Evolutionary conservation across 2,113 vertebrate species (phyloP).

Genomic region (Serilophus lunatus): DNA sequence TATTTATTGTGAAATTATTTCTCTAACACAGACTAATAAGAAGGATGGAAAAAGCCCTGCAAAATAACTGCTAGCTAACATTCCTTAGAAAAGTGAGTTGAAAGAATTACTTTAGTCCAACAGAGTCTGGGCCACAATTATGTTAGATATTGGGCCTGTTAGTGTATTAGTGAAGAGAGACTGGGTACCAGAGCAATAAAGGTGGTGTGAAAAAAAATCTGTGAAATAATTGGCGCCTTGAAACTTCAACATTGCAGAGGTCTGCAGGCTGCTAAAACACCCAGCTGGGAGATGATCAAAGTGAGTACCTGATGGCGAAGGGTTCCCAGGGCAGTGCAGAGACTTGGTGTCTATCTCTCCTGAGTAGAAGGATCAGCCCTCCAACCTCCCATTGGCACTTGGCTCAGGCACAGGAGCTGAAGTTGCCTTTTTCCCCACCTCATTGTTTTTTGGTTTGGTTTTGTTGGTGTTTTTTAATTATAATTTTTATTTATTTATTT

Average conservation of each 20-base stretch:
- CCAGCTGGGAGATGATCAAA: background rate
- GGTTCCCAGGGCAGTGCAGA: background rate
- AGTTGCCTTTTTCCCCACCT: background rate
- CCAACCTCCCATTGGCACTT: background rate
- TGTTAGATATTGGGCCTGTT: background rate
- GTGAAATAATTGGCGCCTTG: background rate
- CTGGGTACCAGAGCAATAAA: background rate
- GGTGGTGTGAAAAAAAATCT: background rate
- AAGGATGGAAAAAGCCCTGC: rapidly evolving
- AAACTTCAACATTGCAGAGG: background rate
- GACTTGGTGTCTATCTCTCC: background rate
- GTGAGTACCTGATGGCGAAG: background rate
- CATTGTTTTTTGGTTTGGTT: background rate
- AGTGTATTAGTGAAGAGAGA: background rate
- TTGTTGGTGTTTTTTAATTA: background rate
- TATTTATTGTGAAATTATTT: background rate
- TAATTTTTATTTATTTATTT: no score
- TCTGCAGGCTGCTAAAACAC: background rate
- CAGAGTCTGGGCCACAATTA: rapidly evolving
- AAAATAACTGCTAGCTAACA: background rate
- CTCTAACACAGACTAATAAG: background rate
- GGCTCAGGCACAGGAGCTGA: background rate
- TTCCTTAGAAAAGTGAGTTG: background rate
- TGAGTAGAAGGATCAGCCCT: background rate
- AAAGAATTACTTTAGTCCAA: background rate